Percentiles rank a stretch among this genome's conserved stretches.
Evolutionary conservation across 2,797 vertebrate species (phyloP).

Genomic region (Fratercula arctica): DNA sequence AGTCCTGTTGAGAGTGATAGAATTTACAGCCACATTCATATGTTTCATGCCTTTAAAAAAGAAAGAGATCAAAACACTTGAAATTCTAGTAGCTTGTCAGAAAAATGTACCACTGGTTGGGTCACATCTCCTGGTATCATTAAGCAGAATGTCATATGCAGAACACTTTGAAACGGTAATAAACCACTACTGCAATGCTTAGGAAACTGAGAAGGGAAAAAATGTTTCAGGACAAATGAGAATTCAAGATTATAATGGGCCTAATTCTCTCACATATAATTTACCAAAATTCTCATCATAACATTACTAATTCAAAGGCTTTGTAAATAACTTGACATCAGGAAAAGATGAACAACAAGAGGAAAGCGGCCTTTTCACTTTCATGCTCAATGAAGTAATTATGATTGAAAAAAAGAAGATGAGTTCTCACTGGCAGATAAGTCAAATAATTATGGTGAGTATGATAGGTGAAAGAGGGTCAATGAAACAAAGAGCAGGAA

Average conservation of each 20-base stretch:
- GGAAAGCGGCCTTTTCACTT: conserved; percentile 62
- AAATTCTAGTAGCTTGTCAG: conserved; percentile 42
- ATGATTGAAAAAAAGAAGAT: conserved; percentile 36
- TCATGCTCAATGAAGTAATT: conserved; percentile 54
- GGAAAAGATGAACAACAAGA: conserved; percentile 54
- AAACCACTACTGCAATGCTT: background rate
- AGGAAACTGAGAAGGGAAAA: conserved; percentile 22
- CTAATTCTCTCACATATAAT: background rate
- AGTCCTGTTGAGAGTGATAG: background rate
- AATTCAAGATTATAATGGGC: conserved; percentile 28
- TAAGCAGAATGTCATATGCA: conserved; percentile 32
- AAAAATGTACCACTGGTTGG: conserved; percentile 31
- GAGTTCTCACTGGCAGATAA: conserved; percentile 57
- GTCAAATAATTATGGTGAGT: conserved; percentile 71
- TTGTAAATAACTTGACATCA: conserved; percentile 70
- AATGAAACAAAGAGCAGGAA: conserved; percentile 75
- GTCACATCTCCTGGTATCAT: conserved; percentile 42
- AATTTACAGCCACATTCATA: background rate
- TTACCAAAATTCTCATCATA: conserved; percentile 53
- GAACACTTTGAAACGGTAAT: conserved; percentile 26
- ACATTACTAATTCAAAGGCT: conserved; percentile 52
- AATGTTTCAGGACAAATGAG: conserved; percentile 42
- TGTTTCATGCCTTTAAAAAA: conserved; percentile 13
- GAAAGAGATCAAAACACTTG: conserved; percentile 41
- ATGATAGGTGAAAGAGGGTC: conserved; percentile 62